Evolutionary conservation across 2,113 vertebrate species (phyloP).

Genomic region (Verasper variegatus): DNA sequence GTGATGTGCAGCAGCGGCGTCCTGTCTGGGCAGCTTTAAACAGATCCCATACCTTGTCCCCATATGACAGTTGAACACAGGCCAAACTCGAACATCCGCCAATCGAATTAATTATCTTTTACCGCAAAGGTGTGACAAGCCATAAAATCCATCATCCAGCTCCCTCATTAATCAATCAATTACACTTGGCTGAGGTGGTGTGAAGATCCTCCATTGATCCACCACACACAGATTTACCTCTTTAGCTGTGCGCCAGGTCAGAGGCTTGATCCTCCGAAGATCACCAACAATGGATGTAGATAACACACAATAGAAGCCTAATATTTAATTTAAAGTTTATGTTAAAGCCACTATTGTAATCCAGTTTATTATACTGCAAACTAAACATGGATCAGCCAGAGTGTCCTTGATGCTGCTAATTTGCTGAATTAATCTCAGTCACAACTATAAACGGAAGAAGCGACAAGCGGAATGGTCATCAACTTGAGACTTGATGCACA

Average conservation of each 20-base stretch:
- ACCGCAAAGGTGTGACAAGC: conserved; percentile 46
- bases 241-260: neutral
- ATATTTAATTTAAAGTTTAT: neutral
- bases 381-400: neutral
- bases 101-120: conserved; percentile 47
- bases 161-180: conserved; percentile 54
- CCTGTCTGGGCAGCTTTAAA: conserved; percentile 51
- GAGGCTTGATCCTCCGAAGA: neutral
- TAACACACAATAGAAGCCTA: neutral
- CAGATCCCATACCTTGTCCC: conserved; percentile 39
- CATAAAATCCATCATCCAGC: conserved; percentile 41
- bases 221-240: conserved; percentile 6
- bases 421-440: neutral
- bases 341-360: neutral
- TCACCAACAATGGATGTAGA: conserved; percentile 10
- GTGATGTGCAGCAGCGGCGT: neutral
- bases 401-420: neutral
- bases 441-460: neutral
- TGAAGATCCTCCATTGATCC: conserved; percentile 30
- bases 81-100: conserved; percentile 4
- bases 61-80: conserved; percentile 13
- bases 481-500: neutral
- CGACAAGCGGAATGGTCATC: neutral
- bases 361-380: neutral
- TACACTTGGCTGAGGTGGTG: conserved; percentile 25